Evolutionary conservation across 2,888 invertebrate species (phyloP).

Genomic region (Dryobota labecula): DNA sequence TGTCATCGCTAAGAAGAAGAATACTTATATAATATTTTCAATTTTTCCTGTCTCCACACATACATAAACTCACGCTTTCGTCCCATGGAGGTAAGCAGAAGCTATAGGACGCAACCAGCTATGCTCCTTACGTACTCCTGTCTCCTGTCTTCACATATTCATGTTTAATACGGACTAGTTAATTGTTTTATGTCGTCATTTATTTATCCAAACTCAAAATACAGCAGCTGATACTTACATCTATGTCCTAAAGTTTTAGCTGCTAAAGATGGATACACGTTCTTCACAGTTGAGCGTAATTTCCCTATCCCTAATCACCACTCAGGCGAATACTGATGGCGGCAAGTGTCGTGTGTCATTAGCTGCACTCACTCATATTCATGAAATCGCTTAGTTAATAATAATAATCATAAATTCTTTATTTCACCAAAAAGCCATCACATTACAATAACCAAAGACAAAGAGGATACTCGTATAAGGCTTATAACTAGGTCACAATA

Average conservation of each 20-base stretch:
- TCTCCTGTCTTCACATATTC: background rate
- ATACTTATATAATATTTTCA: background rate
- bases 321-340: constrained; percentile 10
- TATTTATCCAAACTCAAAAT: background rate
- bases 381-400: background rate
- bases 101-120: too few relatives aligned
- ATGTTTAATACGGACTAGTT: background rate
- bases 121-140: too few relatives aligned
- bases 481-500: too few relatives aligned
- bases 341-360: constrained; percentile 28
- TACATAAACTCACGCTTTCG: too few relatives aligned
- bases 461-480: too few relatives aligned
- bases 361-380: constrained; percentile 13
- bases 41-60: background rate
- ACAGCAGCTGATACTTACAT: too few relatives aligned
- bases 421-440: too few relatives aligned
- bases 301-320: constrained; percentile 20
- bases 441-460: too few relatives aligned
- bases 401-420: too few relatives aligned
- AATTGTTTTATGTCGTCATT: too few relatives aligned
- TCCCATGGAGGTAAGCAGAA: too few relatives aligned
- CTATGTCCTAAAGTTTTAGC: background rate
- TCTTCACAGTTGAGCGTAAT: constrained; percentile 3
- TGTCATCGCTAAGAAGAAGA: background rate
- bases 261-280: background rate